These are phyloP conservation scores for Alectura lathami DNA, from an alignment of 2,113 vertebrate genomes.

Conservation along the genomic window DNA sequence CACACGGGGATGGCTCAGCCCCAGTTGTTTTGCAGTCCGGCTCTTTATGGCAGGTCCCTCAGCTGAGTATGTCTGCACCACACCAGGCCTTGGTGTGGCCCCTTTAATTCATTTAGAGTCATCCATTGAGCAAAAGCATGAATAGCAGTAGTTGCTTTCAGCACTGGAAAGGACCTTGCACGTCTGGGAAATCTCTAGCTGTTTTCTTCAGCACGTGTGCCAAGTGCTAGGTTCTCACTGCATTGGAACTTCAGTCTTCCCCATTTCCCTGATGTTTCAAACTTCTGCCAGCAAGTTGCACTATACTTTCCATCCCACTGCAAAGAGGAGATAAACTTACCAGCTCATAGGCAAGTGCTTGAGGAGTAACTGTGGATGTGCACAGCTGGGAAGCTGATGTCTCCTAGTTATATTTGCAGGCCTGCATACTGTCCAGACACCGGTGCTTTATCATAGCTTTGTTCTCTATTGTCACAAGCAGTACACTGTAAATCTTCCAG, in stretches of 20 bases:
- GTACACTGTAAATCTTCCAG: neutral
- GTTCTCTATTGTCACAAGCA: neutral
- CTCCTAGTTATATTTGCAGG: neutral
- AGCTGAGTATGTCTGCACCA: neutral
- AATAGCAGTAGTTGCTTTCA: neutral
- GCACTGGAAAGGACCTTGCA: neutral
- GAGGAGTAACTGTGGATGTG: neutral
- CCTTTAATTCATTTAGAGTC: neutral
- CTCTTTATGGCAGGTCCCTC: neutral
- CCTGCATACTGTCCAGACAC: neutral
- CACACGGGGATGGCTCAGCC: neutral
- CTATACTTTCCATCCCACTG: neutral
- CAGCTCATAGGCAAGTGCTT: neutral
- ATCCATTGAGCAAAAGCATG: neutral
- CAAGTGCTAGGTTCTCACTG: rapidly evolving
- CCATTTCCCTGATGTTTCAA: neutral
- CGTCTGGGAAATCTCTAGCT: neutral
- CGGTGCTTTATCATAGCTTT: neutral
- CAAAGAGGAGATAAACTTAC: neutral
- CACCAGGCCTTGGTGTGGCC: neutral
- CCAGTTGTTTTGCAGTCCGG: neutral
- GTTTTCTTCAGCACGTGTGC: neutral
- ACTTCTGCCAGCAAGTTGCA: neutral
- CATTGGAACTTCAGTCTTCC: neutral
- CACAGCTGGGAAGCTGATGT: neutral